Percentiles rank a stretch among this genome's conserved stretches.
These are phyloP conservation scores for Charanyca ferruginea DNA, from an alignment of 2,888 invertebrate genomes.

Conservation along the genomic window DNA sequence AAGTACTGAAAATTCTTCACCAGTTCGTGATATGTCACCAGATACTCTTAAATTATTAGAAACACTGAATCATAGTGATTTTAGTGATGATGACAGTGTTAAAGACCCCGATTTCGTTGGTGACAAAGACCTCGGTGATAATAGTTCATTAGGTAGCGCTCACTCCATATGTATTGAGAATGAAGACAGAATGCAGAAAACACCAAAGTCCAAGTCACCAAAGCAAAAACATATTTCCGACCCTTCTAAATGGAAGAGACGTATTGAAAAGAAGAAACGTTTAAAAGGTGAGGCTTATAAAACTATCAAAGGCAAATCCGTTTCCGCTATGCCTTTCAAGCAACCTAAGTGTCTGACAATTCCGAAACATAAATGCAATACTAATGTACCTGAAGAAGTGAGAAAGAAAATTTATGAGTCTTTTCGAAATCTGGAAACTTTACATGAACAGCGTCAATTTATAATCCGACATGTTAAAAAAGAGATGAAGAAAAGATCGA, in stretches of 20 bases:
- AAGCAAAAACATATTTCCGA: constrained; percentile 24
- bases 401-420: constrained; percentile 27
- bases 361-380: constrained; percentile 32
- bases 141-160: constrained; percentile 19
- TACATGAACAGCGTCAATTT: constrained; percentile 28
- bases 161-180: constrained; percentile 8
- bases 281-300: constrained; percentile 32
- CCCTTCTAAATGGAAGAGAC: constrained; percentile 33
- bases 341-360: constrained; percentile 24
- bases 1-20: constrained; percentile 17
- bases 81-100: constrained; percentile 26
- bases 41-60: constrained; percentile 25
- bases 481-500: no score
- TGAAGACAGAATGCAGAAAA: constrained; percentile 4
- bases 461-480: background rate
- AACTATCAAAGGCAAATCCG: constrained; percentile 34
- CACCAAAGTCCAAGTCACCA: background rate
- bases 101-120: constrained; percentile 22
- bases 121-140: constrained; percentile 16
- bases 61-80: constrained; percentile 19
- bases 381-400: constrained; percentile 34
- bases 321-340: constrained; percentile 22
- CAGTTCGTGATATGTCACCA: constrained; percentile 27
- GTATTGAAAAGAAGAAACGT: constrained; percentile 23
- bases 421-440: constrained; percentile 20